Evolutionary conservation across 2,113 vertebrate species (phyloP).

Genomic region (Stigmatopora argus): DNA sequence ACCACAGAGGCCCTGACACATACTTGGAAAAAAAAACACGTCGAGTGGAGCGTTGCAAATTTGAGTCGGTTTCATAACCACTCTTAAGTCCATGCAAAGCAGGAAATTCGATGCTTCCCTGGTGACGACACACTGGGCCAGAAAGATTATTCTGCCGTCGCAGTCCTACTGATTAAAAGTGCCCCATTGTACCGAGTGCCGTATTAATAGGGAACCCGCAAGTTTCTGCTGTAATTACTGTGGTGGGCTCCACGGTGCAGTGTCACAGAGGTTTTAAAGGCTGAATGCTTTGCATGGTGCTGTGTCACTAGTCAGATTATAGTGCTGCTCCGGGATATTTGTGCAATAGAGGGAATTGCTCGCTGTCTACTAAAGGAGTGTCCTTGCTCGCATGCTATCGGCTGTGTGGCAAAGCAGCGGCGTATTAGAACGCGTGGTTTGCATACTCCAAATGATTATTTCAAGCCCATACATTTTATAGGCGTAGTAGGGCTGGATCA

Average conservation of each 20-base stretch:
- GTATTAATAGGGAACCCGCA: conserved; percentile 44
- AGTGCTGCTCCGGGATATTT: conserved; percentile 20
- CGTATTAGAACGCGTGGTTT: not conserved
- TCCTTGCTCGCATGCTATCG: conserved; percentile 2
- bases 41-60: conserved; percentile 35
- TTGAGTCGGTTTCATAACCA: conserved; percentile 59
- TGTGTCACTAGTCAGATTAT: conserved; percentile 24
- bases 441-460: not conserved
- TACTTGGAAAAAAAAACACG: conserved; percentile 34
- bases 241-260: conserved; percentile 14
- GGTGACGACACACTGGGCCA: conserved; percentile 40
- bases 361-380: conserved; percentile 8
- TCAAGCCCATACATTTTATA: not conserved
- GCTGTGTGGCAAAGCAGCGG: conserved; percentile 7
- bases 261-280: conserved; percentile 30
- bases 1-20: conserved; percentile 23
- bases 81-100: conserved; percentile 53
- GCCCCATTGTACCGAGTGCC: conserved; percentile 30
- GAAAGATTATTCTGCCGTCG: conserved; percentile 58
- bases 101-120: conserved; percentile 52
- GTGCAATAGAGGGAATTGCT: conserved; percentile 2
- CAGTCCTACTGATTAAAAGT: conserved; percentile 65
- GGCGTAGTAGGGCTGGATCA: too few relatives aligned
- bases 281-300: conserved; percentile 11
- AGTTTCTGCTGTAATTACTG: conserved; percentile 42